phyloP scores from a whole-genome alignment of 1,140 invertebrate species.

The Pogonomyrmex barbatus region DNA sequence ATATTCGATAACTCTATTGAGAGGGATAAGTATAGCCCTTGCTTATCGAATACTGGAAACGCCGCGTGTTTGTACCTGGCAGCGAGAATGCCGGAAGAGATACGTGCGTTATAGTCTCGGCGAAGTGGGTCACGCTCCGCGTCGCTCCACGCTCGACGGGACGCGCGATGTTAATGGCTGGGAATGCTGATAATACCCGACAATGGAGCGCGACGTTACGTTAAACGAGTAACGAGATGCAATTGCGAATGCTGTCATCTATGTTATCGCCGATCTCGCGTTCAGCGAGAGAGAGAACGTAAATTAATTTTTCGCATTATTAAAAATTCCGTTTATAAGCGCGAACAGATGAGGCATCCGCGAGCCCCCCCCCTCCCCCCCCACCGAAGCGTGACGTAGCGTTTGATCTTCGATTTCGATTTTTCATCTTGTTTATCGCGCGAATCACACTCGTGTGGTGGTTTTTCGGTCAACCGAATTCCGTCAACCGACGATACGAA shows the following conservation, averaged over 20 bases:
- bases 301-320: conserved; percentile 33
- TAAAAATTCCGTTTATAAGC: conserved; percentile 13
- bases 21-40: conserved; percentile 15
- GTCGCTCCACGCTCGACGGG: not conserved
- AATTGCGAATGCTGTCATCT: conserved; percentile 43
- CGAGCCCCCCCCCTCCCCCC: no score
- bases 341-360: not conserved
- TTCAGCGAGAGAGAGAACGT: not conserved
- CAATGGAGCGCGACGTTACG: conserved; percentile 33
- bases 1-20: conserved; percentile 57
- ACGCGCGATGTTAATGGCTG: conserved; percentile 36
- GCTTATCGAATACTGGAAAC: conserved; percentile 59
- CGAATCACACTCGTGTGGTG: not conserved
- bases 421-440: not conserved
- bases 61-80: not conserved
- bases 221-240: conserved; percentile 47
- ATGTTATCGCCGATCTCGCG: conserved; percentile 18
- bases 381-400: not conserved
- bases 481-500: not conserved
- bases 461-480: not conserved
- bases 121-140: conserved; percentile 49
- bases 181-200: conserved; percentile 48
- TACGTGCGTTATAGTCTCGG: conserved; percentile 55
- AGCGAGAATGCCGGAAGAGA: conserved; percentile 59
- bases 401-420: no score